These are phyloP conservation scores for Cryptophagus acutangulus DNA, from an alignment of 2,888 invertebrate genomes.

Conservation along the genomic window DNA sequence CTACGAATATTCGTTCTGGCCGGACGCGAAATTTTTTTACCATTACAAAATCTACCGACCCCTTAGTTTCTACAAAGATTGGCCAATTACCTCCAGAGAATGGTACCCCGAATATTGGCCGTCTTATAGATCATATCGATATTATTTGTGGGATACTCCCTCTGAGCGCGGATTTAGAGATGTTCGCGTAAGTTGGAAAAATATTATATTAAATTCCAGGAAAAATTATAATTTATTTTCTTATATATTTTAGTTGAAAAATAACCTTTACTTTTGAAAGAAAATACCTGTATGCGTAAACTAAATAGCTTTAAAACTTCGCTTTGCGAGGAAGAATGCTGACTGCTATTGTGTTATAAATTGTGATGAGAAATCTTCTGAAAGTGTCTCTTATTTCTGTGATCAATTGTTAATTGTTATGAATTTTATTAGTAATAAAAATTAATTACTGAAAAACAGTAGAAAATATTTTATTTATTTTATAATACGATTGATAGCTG, in stretches of 20 bases:
- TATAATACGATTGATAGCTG: too few species aligned
- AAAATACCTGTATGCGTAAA: too few species aligned
- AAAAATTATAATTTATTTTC: not conserved
- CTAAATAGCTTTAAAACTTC: too few species aligned
- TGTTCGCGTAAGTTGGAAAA: slow-evolving; percentile 27
- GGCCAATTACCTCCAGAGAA: slow-evolving; percentile 31
- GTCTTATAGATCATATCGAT: slow-evolving; percentile 28
- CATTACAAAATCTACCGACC: slow-evolving; percentile 35
- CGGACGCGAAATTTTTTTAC: slow-evolving; percentile 33
- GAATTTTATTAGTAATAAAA: too few species aligned
- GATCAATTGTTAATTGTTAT: too few species aligned
- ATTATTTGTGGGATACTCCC: slow-evolving; percentile 30
- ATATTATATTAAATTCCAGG: not conserved
- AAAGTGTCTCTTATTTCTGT: too few species aligned
- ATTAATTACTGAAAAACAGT: too few species aligned
- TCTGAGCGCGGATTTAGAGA: slow-evolving; percentile 30
- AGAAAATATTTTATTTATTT: too few species aligned
- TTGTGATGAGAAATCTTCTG: too few species aligned
- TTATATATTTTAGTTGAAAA: slow-evolving; percentile 21
- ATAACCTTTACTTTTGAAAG: slow-evolving; percentile 22
- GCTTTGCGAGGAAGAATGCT: too few species aligned
- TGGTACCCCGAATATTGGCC: slow-evolving; percentile 34
- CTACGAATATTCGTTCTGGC: slow-evolving; percentile 33
- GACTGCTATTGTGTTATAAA: too few species aligned
- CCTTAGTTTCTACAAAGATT: slow-evolving; percentile 29